These are phyloP conservation scores for Anisognathus igniventris DNA, from an alignment of 2,797 vertebrate species.

Conservation along the genomic window DNA sequence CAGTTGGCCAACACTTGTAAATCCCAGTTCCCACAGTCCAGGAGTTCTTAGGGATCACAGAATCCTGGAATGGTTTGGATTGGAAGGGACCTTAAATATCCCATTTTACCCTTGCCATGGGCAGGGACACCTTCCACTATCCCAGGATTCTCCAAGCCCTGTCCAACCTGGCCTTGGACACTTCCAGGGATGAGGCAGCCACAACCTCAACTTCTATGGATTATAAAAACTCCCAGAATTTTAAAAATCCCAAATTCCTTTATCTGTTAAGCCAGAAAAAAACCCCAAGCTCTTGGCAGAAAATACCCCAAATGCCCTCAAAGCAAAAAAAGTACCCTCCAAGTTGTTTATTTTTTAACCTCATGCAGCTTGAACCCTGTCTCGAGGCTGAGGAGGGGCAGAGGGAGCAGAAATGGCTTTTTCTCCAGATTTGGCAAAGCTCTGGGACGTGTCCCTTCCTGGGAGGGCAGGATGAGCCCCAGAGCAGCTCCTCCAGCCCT, in stretches of 20 bases:
- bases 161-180: not conserved
- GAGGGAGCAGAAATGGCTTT: not conserved
- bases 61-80: not conserved
- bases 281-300: not conserved
- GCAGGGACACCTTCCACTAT: not conserved
- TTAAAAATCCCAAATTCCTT: accelerated
- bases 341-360: not conserved
- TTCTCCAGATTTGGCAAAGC: not conserved
- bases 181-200: not conserved
- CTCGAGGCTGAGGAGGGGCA: not conserved
- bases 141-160: not conserved
- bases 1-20: not conserved
- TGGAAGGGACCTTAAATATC: not conserved
- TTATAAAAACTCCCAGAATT: not conserved
- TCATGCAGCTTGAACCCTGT: accelerated
- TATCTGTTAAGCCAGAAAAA: not conserved
- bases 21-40: not conserved
- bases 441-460: accelerated
- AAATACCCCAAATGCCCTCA: not conserved
- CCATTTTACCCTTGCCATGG: not conserved
- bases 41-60: not conserved
- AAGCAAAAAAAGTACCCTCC: not conserved
- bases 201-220: not conserved
- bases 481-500: not conserved
- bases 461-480: not conserved